A percentile compares a stretch with the other conserved stretches of the same genome.
Evolutionary conservation across 2,888 invertebrate genomes (phyloP).

Genomic region (Boloria euphrosyne): DNA sequence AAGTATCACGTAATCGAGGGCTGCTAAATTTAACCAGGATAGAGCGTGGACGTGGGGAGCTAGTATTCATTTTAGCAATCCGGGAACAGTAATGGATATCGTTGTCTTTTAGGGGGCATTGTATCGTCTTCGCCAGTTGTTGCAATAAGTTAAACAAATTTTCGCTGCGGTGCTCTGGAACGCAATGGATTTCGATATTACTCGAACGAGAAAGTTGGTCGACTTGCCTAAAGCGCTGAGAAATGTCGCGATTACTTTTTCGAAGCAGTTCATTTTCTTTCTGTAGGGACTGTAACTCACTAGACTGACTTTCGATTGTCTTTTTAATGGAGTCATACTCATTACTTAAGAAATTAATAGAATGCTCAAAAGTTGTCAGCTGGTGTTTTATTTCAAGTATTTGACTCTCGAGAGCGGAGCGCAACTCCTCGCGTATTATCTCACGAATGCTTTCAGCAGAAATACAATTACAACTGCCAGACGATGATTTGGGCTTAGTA

Average conservation of each 20-base stretch:
- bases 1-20: conserved; percentile 34
- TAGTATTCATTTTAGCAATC: conserved; percentile 39
- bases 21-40: conserved; percentile 38
- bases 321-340: conserved; percentile 6
- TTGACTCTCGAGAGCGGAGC: neutral
- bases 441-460: neutral
- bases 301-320: neutral
- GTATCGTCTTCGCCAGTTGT: conserved; percentile 20
- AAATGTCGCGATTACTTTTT: neutral
- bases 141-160: conserved; percentile 19
- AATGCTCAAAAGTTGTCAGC: conserved; percentile 6
- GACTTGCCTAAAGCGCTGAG: neutral
- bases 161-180: conserved; percentile 41
- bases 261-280: conserved; percentile 5
- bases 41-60: conserved; percentile 35
- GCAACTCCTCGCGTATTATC: conserved; percentile 8
- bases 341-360: conserved; percentile 4
- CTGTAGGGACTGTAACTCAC: neutral
- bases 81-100: conserved; percentile 36
- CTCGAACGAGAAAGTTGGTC: conserved; percentile 40
- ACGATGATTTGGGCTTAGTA: neutral
- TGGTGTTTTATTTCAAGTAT: conserved; percentile 9
- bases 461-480: neutral
- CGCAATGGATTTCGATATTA: conserved; percentile 41
- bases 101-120: conserved; percentile 14